Percentiles rank a stretch among this genome's conserved stretches.
Conservation (phyloP, 2,797 vertebrate genomes). For the Pogonophryne albipinna region DNA sequence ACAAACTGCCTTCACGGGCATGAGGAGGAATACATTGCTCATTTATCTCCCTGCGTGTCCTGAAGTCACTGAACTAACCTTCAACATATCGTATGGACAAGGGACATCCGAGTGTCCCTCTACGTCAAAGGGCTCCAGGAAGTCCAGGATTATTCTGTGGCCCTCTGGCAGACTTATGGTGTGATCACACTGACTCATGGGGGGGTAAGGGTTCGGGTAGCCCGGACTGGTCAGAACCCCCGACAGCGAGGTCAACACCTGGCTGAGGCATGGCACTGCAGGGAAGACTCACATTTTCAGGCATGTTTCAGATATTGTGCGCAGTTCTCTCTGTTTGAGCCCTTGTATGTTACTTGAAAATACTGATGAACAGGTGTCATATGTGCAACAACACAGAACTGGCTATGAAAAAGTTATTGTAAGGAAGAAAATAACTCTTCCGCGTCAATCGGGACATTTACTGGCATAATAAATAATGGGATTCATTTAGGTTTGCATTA, state of each 20-base stretch:
- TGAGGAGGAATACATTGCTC: slow-evolving; percentile 85
- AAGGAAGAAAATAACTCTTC: slow-evolving; percentile 26
- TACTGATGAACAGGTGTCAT: not conserved
- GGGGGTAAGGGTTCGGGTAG: slow-evolving; percentile 85
- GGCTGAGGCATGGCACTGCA: slow-evolving; percentile 83
- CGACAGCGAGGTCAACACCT: slow-evolving; percentile 76
- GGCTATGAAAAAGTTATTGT: slow-evolving; percentile 29
- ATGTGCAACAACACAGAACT: not conserved
- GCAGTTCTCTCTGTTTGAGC: not conserved
- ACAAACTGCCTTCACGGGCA: slow-evolving; percentile 69
- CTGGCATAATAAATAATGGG: slow-evolving; percentile 52
- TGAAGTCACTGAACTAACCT: slow-evolving; percentile 78
- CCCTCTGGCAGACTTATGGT: slow-evolving; percentile 84
- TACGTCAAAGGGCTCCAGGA: slow-evolving; percentile 86
- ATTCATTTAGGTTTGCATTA: slow-evolving; percentile 63
- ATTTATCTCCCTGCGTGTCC: slow-evolving; percentile 60
- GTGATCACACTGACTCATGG: slow-evolving; percentile 86
- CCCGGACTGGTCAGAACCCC: slow-evolving; percentile 86
- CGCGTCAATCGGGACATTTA: slow-evolving; percentile 36
- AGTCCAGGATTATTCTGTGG: slow-evolving; percentile 85
- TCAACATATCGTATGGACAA: slow-evolving; percentile 89
- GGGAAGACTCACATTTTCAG: slow-evolving; percentile 6
- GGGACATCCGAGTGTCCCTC: slow-evolving; percentile 80
- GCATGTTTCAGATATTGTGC: not conserved
- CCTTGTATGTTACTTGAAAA: not conserved